Conservation (phyloP, 2,888 invertebrate genomes). For the Hedya salicella region DNA sequence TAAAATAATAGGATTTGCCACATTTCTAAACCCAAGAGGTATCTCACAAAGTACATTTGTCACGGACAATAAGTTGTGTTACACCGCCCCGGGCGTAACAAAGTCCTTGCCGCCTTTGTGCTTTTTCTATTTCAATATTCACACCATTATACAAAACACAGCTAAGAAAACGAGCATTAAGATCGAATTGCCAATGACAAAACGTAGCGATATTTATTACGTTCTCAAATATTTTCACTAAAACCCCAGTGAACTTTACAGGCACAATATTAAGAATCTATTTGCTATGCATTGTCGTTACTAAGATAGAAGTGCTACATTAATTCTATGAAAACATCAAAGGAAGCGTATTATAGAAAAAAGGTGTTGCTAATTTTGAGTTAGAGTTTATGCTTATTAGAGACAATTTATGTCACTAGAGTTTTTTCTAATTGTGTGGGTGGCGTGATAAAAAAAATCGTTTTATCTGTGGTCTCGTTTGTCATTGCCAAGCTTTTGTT, state of each 20-base stretch:
- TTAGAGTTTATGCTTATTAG: slow-evolving; percentile 39
- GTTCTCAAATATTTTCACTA: not conserved
- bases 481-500: slow-evolving; percentile 16
- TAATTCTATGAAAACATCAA: slow-evolving; percentile 41
- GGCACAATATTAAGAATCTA: not conserved
- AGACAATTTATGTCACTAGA: slow-evolving; percentile 26
- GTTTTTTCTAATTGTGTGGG: slow-evolving; percentile 34
- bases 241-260: not conserved
- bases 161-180: not conserved
- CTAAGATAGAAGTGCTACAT: slow-evolving; percentile 24
- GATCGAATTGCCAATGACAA: not conserved
- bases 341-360: slow-evolving; percentile 38
- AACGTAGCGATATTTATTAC: not conserved
- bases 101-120: slow-evolving; percentile 36
- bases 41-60: slow-evolving; percentile 52
- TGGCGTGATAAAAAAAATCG: slow-evolving; percentile 35
- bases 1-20: slow-evolving; percentile 43
- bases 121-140: slow-evolving; percentile 29
- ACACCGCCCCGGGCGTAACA: slow-evolving; percentile 44
- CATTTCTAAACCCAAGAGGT: slow-evolving; percentile 42
- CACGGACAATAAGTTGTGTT: slow-evolving; percentile 57
- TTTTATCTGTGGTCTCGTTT: slow-evolving; percentile 27
- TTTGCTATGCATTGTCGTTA: not conserved
- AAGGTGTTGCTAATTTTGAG: slow-evolving; percentile 43
- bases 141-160: not conserved